Conservation (phyloP, 2,797 vertebrate species). For the Channallabes apus region DNA sequence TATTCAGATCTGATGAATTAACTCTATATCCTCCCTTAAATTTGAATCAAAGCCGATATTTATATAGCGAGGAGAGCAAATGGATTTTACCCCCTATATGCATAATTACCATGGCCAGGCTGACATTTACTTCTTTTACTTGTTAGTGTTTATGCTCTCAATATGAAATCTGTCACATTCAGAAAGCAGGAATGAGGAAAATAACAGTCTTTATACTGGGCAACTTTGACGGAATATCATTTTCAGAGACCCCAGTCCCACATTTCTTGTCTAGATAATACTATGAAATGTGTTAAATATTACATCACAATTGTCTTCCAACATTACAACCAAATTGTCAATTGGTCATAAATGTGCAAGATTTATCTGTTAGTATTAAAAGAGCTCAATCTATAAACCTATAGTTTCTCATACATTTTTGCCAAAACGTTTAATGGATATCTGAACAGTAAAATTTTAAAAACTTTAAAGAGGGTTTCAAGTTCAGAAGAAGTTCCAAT, state of each 20-base stretch:
- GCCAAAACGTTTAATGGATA: not conserved
- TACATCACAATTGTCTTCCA: not conserved
- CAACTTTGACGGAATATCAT: not conserved
- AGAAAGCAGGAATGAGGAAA: not conserved
- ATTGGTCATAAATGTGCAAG: not conserved
- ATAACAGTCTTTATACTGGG: not conserved
- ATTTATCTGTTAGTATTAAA: not conserved
- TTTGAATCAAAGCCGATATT: not conserved
- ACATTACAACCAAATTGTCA: not conserved
- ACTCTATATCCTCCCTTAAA: not conserved
- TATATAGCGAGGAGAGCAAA: not conserved
- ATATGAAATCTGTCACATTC: not conserved
- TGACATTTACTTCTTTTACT: conserved; percentile 2
- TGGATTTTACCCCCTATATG: not conserved
- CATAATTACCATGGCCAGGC: not conserved
- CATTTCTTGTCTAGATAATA: not conserved
- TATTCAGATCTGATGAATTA: not conserved
- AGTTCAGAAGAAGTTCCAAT: not conserved
- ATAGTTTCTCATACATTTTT: not conserved
- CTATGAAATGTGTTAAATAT: not conserved
- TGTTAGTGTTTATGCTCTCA: not conserved
- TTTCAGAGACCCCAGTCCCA: not conserved
- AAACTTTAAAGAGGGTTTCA: not conserved
- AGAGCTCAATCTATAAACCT: not conserved
- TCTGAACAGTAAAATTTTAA: not conserved